Evolutionary conservation across 2,113 vertebrate species (phyloP).

Genomic region (Ammodytes marinus): DNA sequence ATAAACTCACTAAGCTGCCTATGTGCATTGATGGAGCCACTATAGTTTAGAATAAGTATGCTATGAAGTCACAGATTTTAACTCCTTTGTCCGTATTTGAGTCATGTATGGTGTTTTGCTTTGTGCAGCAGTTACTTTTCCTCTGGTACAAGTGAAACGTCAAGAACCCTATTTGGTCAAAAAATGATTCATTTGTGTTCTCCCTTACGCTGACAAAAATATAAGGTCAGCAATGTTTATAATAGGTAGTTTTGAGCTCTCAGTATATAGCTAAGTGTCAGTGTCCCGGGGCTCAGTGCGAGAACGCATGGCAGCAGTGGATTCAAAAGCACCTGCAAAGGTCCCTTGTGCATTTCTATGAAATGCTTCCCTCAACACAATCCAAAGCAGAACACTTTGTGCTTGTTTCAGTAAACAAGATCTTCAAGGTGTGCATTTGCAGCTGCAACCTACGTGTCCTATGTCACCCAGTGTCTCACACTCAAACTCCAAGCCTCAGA

Average conservation of each 20-base stretch:
- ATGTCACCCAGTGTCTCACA: conserved; percentile 65
- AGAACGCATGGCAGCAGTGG: conserved; percentile 31
- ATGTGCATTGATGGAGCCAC: conserved; percentile 37
- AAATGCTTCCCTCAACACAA: conserved; percentile 60
- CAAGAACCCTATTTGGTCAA: neutral
- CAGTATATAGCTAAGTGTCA: conserved; percentile 15
- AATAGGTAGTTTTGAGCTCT: conserved; percentile 16
- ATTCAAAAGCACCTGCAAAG: conserved; percentile 66
- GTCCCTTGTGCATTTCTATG: conserved; percentile 52
- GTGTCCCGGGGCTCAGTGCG: conserved; percentile 28
- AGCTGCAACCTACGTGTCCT: conserved; percentile 26
- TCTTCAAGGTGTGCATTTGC: conserved; percentile 62
- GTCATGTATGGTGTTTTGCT: conserved; percentile 23
- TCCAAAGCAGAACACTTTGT: conserved; percentile 61
- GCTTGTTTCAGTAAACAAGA: conserved; percentile 59
- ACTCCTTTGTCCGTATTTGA: conserved; percentile 26
- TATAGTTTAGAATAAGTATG: conserved; percentile 15
- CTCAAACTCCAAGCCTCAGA: conserved; percentile 49
- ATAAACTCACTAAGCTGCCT: conserved; percentile 29
- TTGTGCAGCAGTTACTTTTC: conserved; percentile 32
- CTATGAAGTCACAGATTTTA: conserved; percentile 43
- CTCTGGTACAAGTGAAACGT: conserved; percentile 33
- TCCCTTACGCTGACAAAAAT: conserved; percentile 35
- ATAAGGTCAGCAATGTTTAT: conserved; percentile 62
- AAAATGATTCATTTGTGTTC: conserved; percentile 25